Evolutionary conservation across 2,888 invertebrate species (phyloP).

Genomic region (Ptychoptera contaminata): DNA sequence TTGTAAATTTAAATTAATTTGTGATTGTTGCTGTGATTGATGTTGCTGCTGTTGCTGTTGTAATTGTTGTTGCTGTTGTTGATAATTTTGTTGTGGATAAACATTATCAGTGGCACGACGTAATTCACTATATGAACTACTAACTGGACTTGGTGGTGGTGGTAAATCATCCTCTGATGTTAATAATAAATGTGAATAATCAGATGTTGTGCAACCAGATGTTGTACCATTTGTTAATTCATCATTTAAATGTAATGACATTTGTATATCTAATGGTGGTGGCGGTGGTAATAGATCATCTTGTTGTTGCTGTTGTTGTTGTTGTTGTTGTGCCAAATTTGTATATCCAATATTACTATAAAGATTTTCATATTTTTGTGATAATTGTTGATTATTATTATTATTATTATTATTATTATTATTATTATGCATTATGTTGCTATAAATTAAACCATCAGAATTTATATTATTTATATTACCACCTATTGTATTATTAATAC

Average conservation of each 20-base stretch:
- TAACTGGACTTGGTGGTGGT: conserved; percentile 78
- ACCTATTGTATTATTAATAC: too few relatives aligned
- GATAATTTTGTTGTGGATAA: conserved; percentile 28
- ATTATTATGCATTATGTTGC: too few relatives aligned
- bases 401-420: too few relatives aligned
- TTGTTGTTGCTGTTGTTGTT: too few relatives aligned
- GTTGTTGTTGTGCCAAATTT: background rate
- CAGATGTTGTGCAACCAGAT: background rate
- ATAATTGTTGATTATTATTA: too few relatives aligned
- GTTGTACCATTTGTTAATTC: background rate
- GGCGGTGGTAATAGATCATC: conserved; percentile 1
- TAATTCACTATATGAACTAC: conserved; percentile 79
- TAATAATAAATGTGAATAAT: too few relatives aligned
- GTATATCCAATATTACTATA: background rate
- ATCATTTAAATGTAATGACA: conserved; percentile 1
- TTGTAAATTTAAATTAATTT: background rate
- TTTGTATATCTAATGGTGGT: conserved; percentile 5
- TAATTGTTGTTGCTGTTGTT: conserved; percentile 4
- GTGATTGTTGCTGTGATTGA: background rate
- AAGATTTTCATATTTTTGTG: too few relatives aligned
- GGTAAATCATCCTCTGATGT: conserved; percentile 45
- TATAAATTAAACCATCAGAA: too few relatives aligned
- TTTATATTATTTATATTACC: too few relatives aligned
- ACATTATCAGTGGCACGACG: conserved; percentile 56
- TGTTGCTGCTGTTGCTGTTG: conserved; percentile 7